Evolutionary conservation across 2,797 vertebrate genomes (phyloP).

Genomic region (Lepilemur ruficaudatus): DNA sequence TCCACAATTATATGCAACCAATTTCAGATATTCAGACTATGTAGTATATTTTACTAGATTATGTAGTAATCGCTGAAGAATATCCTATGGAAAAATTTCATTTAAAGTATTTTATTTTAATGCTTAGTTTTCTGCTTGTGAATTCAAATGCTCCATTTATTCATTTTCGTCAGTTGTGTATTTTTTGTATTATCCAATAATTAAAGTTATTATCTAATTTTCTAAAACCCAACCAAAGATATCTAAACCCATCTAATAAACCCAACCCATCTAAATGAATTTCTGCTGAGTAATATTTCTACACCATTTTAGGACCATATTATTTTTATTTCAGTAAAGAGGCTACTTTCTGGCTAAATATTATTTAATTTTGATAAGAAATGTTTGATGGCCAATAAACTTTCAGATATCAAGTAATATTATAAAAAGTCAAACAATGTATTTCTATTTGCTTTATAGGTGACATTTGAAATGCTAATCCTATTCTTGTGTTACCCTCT

Average conservation of each 20-base stretch:
- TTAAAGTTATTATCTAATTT: neutral
- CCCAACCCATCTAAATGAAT: neutral
- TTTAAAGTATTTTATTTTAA: neutral
- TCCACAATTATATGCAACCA: neutral
- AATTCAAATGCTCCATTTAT: neutral
- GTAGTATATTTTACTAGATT: neutral
- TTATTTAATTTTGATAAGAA: slow-evolving; percentile 5
- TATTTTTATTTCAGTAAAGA: neutral
- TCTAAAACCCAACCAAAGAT: neutral
- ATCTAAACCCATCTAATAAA: neutral
- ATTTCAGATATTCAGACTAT: neutral
- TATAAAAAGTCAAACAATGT: neutral
- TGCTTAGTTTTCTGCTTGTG: neutral
- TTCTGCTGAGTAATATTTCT: neutral
- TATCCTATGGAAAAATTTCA: neutral
- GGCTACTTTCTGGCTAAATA: neutral
- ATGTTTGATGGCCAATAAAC: neutral
- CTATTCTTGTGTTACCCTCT: neutral
- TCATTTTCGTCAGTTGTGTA: neutral
- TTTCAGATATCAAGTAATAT: neutral
- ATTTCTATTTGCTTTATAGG: neutral
- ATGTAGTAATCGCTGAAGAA: neutral
- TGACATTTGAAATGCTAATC: slow-evolving; percentile 12
- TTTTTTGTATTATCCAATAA: neutral
- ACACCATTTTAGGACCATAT: neutral